phyloP scores from a whole-genome alignment of 2,797 vertebrate species.

The Bovichtus variegatus region DNA sequence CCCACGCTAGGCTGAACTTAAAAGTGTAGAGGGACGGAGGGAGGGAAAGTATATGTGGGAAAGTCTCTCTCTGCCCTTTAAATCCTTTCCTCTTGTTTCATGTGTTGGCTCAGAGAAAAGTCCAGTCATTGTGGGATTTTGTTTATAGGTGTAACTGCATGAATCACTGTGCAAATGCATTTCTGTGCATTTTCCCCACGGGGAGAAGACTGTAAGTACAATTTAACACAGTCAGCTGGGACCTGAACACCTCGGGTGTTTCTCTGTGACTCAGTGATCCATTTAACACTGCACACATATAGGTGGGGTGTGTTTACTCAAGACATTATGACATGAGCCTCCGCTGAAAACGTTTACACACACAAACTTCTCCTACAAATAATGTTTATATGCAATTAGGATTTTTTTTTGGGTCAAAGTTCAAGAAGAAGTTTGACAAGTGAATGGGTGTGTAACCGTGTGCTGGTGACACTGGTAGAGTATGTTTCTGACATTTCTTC shows the following conservation, averaged over 20 bases:
- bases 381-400: neutral
- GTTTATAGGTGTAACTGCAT: neutral
- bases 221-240: conserved; percentile 18
- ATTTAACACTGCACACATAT: neutral
- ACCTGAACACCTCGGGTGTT: neutral
- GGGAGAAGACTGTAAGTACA: conserved; percentile 35
- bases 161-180: neutral
- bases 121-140: conserved; percentile 13
- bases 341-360: neutral
- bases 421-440: neutral
- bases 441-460: neutral
- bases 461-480: neutral
- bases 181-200: neutral
- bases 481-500: too few relatives aligned
- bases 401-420: neutral
- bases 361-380: neutral
- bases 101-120: neutral
- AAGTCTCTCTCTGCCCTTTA: conserved; percentile 1
- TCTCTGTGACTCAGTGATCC: neutral
- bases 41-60: neutral
- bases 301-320: neutral
- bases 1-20: conserved; percentile 4
- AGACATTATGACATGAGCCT: conserved; percentile 25
- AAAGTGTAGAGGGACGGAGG: neutral
- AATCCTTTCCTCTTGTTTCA: neutral